phyloP scores from a whole-genome alignment of 2,888 invertebrate species.

The Nephrotoma appendiculata region DNA sequence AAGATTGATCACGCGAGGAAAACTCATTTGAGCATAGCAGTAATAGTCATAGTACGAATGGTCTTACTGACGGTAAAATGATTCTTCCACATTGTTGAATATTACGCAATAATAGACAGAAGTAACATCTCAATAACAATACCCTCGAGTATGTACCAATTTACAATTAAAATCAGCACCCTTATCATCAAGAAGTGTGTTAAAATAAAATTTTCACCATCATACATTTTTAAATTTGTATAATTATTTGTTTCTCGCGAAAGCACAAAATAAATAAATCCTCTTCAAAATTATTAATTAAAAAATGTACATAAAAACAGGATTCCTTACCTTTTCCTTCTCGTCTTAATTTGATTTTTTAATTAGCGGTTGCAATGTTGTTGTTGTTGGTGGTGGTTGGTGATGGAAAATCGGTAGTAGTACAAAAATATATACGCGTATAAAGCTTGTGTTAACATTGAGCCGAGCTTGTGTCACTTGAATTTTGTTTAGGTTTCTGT shows the following conservation, averaged over 20 bases:
- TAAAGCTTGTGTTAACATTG: neutral
- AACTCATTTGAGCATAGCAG: too few relatives aligned
- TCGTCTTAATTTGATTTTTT: neutral
- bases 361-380: neutral
- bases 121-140: neutral
- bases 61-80: too few relatives aligned
- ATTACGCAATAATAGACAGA: too few relatives aligned
- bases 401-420: neutral
- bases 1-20: too few relatives aligned
- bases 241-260: neutral
- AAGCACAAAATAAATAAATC: neutral
- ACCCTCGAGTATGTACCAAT: neutral
- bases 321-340: neutral
- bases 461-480: neutral
- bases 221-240: neutral
- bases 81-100: too few relatives aligned
- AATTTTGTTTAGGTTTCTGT: neutral
- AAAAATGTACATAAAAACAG: neutral
- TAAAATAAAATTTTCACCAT: neutral
- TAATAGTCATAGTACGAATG: too few relatives aligned
- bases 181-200: neutral
- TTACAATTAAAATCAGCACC: neutral
- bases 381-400: neutral
- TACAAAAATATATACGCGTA: neutral
- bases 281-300: neutral